Evolutionary conservation across 2,888 invertebrate species (phyloP), one percentile per base, ranked within the genome.

Genomic region (Thymelicus lineola): DNA sequence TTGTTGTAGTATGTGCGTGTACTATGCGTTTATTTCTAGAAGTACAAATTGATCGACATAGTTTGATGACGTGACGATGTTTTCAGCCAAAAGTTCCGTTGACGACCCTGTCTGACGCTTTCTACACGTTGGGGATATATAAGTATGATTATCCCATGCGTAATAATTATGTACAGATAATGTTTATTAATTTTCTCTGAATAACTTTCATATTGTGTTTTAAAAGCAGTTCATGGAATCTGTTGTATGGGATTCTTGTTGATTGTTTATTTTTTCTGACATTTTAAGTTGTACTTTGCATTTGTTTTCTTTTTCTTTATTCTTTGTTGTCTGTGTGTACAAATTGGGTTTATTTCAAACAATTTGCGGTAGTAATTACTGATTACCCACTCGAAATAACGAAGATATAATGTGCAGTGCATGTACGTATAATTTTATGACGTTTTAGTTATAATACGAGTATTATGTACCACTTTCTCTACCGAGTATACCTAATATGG

Each of bases 21-120:
- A 28, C 35, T 55, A 55, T 35, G 35, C 15, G 42, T 20, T 55
- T 17, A 60, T 35, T 60, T 36, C 15, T 60, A 48, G 53, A 53
- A n/a, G 6, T 17, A 45, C 45, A 14, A 61, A 68, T 62, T 68
- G 55, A 36, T 68, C 55, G 15, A 42, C 61, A 20, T 68, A 58
- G 36, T 38, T 58, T 38, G n/a, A 38, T 38, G 58, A 58, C 58
- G 58, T 58, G 58, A 15, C 14, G 58, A 58, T 17, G 10, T 58
- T 17, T 36, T 15, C n/a, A 9, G 58, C 38, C 58, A 58, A 58
- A 36, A 58, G 36, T 58, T n/a, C 55, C 55, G 10, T 55, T 55
- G 55, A 55, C 55, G 55, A 12, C 20, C 6, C 28, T 35, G 4
- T 55, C 55, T 55, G 55, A 55, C 55, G 55, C 14, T 35, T 28